These are phyloP conservation scores for Mythimna impura DNA, from an alignment of 2,888 invertebrate species.

Conservation along the genomic window DNA sequence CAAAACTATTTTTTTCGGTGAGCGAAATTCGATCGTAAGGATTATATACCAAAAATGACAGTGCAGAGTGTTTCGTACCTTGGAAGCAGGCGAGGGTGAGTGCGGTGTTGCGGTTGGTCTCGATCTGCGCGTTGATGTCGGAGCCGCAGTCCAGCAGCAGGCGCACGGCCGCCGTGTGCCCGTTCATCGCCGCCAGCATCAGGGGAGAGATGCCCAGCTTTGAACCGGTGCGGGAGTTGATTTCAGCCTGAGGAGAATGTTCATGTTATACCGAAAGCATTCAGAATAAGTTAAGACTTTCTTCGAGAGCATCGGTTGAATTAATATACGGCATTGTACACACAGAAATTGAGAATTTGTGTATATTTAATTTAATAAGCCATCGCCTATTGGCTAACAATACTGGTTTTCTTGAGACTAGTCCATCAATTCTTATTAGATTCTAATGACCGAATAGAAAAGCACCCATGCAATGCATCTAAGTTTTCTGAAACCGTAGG, in stretches of 20 bases:
- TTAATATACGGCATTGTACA: background rate
- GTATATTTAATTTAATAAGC: too few relatives aligned
- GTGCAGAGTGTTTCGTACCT: slow-evolving; percentile 87
- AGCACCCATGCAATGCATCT: background rate
- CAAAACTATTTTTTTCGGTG: too few relatives aligned
- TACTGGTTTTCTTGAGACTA: too few relatives aligned
- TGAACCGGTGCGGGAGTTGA: slow-evolving; percentile 99
- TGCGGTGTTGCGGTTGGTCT: slow-evolving; percentile 99
- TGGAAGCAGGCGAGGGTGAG: slow-evolving; percentile 99
- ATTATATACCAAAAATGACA: background rate
- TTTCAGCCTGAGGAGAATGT: slow-evolving; percentile 93
- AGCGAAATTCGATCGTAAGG: too few relatives aligned
- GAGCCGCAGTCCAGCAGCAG: slow-evolving; percentile 99
- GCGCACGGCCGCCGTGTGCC: slow-evolving; percentile 96
- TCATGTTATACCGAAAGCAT: background rate
- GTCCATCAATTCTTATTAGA: too few relatives aligned
- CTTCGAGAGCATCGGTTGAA: background rate
- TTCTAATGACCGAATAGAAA: background rate
- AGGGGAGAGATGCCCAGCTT: slow-evolving; percentile 99
- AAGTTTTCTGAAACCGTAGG: background rate
- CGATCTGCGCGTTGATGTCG: slow-evolving; percentile 99
- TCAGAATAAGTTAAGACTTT: too few relatives aligned
- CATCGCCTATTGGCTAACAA: too few relatives aligned
- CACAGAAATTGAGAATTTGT: background rate
- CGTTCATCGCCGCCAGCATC: slow-evolving; percentile 99